These are phyloP conservation scores for Cartodere bifasciata DNA, from an alignment of 2,888 invertebrate genomes.

Conservation along the genomic window DNA sequence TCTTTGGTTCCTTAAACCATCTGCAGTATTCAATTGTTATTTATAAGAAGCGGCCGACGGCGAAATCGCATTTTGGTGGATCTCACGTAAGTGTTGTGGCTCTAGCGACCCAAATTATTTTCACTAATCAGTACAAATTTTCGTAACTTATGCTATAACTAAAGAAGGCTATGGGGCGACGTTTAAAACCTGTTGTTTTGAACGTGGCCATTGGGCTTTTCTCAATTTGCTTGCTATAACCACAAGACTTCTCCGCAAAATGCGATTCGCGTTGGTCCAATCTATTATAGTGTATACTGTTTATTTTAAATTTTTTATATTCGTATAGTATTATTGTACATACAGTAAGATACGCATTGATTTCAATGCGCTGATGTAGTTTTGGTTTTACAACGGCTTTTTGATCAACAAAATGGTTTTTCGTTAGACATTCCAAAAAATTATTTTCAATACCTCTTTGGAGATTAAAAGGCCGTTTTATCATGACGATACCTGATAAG, in stretches of 20 bases:
- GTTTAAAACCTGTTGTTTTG: too few relatives aligned
- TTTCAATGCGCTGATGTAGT: too few relatives aligned
- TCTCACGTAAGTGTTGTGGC: constrained; percentile 22
- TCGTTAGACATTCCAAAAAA: too few relatives aligned
- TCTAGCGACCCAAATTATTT: constrained; percentile 14
- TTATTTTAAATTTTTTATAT: too few relatives aligned
- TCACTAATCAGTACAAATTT: constrained; percentile 15
- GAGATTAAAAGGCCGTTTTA: constrained; percentile 12
- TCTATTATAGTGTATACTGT: too few relatives aligned
- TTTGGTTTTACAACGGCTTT: too few relatives aligned
- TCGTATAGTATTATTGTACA: too few relatives aligned
- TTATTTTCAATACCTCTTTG: too few relatives aligned
- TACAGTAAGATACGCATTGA: too few relatives aligned
- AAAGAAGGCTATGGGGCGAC: not conserved
- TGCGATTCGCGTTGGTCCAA: too few relatives aligned
- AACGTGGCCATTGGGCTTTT: not conserved
- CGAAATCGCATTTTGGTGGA: constrained; percentile 15
- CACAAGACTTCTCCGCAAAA: constrained; percentile 16
- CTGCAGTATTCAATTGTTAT: constrained; percentile 28
- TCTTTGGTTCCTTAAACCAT: constrained; percentile 28
- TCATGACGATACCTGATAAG: constrained; percentile 23
- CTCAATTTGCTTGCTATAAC: constrained; percentile 14
- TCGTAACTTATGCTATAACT: constrained; percentile 9
- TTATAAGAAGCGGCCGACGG: constrained; percentile 15
- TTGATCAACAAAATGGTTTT: too few relatives aligned